These are phyloP conservation scores for Seriola rivoliana DNA, from an alignment of 2,113 vertebrate genomes.

Conservation along the genomic window DNA sequence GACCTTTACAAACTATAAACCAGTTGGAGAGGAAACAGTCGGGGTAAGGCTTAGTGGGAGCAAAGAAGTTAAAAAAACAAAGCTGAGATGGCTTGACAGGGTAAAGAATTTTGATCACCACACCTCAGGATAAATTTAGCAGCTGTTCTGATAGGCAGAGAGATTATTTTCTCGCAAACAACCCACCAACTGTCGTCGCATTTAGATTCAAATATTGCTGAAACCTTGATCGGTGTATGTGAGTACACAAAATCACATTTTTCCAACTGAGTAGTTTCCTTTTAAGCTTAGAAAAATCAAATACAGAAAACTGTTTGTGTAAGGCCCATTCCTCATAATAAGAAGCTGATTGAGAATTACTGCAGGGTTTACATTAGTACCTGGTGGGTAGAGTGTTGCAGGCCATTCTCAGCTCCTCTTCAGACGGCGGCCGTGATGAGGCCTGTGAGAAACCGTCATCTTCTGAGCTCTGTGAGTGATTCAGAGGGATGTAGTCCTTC, in stretches of 20 bases:
- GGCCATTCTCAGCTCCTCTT: constrained; percentile 87
- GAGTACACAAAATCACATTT: neutral
- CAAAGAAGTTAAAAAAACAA: neutral
- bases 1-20: neutral
- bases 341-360: neutral
- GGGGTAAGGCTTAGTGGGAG: neutral
- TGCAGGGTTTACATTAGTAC: constrained; percentile 71
- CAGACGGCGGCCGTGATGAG: constrained; percentile 88
- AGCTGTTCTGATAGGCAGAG: neutral
- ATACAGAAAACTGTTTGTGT: too few species aligned
- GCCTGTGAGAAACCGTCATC: constrained; percentile 93
- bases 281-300: neutral
- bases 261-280: neutral
- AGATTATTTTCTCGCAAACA: neutral
- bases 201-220: neutral
- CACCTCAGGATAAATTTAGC: neutral
- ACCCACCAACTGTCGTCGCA: neutral
- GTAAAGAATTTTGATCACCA: neutral
- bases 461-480: constrained; percentile 91
- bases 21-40: neutral
- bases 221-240: neutral
- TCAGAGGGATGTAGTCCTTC: constrained; percentile 88
- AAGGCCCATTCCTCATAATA: neutral
- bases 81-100: neutral
- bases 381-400: constrained; percentile 90